Conservation (phyloP, 2,113 vertebrate species). For the Nothocercus julius region DNA sequence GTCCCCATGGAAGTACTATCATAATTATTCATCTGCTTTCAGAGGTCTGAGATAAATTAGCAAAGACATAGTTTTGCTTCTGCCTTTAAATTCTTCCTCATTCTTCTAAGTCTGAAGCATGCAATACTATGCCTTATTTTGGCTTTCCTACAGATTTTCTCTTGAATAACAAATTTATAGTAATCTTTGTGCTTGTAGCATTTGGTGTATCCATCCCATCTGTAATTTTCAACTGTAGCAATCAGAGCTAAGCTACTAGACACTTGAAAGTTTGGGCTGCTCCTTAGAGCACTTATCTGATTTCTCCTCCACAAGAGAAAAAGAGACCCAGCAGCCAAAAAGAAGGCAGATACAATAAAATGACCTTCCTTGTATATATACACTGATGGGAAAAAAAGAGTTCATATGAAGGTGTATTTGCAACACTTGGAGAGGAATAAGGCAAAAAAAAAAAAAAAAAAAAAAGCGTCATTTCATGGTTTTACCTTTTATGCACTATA, state of each 20-base stretch:
- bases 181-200: not conserved
- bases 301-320: not conserved
- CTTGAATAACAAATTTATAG: not conserved
- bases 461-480: not conserved
- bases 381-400: not conserved
- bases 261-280: not conserved
- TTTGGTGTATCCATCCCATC: not conserved
- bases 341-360: not conserved
- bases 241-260: constrained; percentile 6
- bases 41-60: not conserved
- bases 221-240: not conserved
- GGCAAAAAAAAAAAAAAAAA: not conserved
- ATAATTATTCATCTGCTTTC: constrained; percentile 11
- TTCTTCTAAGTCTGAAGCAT: not conserved
- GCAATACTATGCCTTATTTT: not conserved
- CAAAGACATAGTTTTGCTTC: not conserved
- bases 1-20: not conserved
- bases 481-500: not conserved
- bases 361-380: not conserved
- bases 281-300: not conserved
- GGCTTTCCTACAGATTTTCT: not conserved
- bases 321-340: not conserved
- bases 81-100: not conserved
- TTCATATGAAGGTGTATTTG: not conserved
- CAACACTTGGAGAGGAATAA: not conserved